Percentiles rank a stretch among this genome's conserved stretches.
phyloP scores from a whole-genome alignment of 2,797 vertebrate species.

The Labeo calbasu region DNA sequence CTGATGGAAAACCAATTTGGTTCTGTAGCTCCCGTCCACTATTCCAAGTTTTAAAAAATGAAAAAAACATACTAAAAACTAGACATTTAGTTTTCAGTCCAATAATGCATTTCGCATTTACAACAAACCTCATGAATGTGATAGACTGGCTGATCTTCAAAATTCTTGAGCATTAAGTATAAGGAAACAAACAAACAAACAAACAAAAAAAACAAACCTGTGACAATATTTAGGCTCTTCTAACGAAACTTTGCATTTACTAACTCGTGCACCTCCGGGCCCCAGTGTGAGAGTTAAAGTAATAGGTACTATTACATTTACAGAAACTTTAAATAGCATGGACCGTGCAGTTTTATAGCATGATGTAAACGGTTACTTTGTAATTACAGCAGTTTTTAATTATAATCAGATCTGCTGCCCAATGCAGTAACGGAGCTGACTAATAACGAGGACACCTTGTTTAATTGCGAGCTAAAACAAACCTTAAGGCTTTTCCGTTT shows the following conservation, averaged over 20 bases:
- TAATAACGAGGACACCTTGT: constrained; percentile 41
- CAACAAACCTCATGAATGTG: not conserved
- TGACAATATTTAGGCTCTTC: not conserved
- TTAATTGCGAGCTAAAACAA: constrained; percentile 39
- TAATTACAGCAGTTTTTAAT: constrained; percentile 45
- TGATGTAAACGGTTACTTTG: constrained; percentile 31
- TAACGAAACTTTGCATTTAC: not conserved
- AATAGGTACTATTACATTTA: constrained; percentile 30
- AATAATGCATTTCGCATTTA: not conserved
- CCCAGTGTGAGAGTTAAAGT: constrained; percentile 15
- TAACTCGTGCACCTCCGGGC: not conserved
- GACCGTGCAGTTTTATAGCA: not conserved
- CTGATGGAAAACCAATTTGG: not conserved
- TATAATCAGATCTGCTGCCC: constrained; percentile 36
- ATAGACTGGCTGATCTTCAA: not conserved
- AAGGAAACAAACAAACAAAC: not conserved
- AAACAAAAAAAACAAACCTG: not conserved
- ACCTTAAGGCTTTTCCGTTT: constrained; percentile 35
- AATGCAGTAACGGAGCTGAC: not conserved
- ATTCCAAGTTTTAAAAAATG: constrained; percentile 7
- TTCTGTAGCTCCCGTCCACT: not conserved
- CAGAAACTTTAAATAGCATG: constrained; percentile 24
- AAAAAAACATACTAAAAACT: not conserved
- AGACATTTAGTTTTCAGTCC: too few species aligned
- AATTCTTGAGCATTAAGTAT: not conserved